Conservation (phyloP, 1,140 invertebrate genomes). For the Drosophila ogumai region DNA sequence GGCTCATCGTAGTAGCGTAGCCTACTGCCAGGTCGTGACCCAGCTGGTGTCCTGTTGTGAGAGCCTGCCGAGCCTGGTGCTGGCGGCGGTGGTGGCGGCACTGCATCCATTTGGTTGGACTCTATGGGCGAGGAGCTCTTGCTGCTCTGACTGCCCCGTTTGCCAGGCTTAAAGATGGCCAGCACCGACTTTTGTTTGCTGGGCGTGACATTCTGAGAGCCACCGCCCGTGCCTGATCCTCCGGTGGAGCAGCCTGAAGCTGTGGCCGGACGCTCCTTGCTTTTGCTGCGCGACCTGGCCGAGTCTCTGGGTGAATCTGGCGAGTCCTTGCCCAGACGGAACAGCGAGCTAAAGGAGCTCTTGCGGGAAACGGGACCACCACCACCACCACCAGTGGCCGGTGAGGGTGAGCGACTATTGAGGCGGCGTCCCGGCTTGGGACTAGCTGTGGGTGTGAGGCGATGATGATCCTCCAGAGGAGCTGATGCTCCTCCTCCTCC, state of each 20-base stretch:
- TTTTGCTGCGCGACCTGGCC: conserved; percentile 88
- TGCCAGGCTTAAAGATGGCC: conserved; percentile 87
- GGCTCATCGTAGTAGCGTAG: conserved; percentile 87
- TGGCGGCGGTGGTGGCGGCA: conserved; percentile 60
- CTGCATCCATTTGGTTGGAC: conserved; percentile 21
- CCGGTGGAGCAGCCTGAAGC: conserved; percentile 29
- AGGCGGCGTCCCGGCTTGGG: conserved; percentile 83
- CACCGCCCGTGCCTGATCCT: not conserved
- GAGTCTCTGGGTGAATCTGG: conserved; percentile 78
- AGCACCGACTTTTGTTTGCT: conserved; percentile 88
- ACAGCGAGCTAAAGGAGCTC: conserved; percentile 92
- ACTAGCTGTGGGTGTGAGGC: conserved; percentile 84
- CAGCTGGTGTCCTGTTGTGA: conserved; percentile 59
- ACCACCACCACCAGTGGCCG: conserved; percentile 63
- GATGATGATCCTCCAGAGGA: conserved; percentile 68
- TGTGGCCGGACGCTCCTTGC: conserved; percentile 86
- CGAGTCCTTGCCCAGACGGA: conserved; percentile 86
- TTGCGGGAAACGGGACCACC: conserved; percentile 88
- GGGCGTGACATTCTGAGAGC: conserved; percentile 86
- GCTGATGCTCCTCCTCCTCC: conserved; percentile 26
- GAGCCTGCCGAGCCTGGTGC: conserved; percentile 34
- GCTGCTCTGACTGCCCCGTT: conserved; percentile 80
- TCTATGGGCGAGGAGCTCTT: conserved; percentile 84
- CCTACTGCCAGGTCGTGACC: conserved; percentile 68
- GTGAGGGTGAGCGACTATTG: conserved; percentile 85